Conservation (phyloP, 2,113 vertebrate species). For the Cottus gobio region DNA sequence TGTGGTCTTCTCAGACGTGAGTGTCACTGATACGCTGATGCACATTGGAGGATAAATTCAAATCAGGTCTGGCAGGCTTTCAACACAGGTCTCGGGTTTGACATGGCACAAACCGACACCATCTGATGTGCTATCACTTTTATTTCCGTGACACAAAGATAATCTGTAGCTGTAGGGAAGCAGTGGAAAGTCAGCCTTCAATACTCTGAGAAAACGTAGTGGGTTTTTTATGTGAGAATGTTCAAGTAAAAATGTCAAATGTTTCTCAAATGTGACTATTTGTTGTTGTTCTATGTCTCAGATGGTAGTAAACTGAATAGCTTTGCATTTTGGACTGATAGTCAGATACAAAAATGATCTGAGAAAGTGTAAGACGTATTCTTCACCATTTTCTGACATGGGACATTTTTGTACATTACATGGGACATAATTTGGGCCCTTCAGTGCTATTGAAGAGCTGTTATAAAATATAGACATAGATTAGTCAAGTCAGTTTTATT, state of each 20-base stretch:
- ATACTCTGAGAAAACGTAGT: not conserved
- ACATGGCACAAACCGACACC: conserved; percentile 33
- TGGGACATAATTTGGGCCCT: not conserved
- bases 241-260: not conserved
- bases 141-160: conserved; percentile 29
- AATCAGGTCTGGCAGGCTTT: conserved; percentile 51
- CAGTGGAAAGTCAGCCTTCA: not conserved
- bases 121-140: conserved; percentile 50
- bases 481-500: conserved; percentile 2
- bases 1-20: conserved; percentile 29
- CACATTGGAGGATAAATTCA: conserved; percentile 38
- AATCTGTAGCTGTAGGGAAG: conserved; percentile 12
- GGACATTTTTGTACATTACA: not conserved
- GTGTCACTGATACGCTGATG: conserved; percentile 28
- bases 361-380: not conserved
- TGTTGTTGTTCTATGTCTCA: not conserved
- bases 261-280: not conserved
- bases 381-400: not conserved
- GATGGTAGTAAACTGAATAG: not conserved
- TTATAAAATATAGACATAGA: not conserved
- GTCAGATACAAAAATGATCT: not conserved
- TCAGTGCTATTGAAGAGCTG: not conserved
- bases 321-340: not conserved
- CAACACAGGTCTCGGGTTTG: conserved; percentile 45
- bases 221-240: not conserved